Percentiles rank a stretch among this genome's conserved stretches.
These are phyloP conservation scores for Ypsolopha sequella DNA, from an alignment of 2,888 invertebrate species.

Conservation along the genomic window DNA sequence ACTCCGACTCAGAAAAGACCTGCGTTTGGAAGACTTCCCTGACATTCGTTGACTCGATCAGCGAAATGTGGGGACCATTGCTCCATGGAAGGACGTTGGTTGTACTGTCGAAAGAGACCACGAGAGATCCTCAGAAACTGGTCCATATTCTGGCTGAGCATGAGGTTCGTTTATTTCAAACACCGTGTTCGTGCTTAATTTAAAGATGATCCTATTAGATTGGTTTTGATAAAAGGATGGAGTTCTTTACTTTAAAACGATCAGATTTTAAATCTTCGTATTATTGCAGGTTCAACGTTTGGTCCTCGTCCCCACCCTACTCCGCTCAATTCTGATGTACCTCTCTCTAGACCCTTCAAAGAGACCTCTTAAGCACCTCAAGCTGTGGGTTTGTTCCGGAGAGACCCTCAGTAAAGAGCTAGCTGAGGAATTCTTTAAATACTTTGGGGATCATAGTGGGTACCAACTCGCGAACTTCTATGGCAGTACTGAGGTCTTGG, in stretches of 20 bases:
- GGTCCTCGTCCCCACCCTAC: conserved; percentile 86
- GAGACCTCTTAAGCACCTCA: conserved; percentile 70
- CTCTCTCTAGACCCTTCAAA: conserved; percentile 72
- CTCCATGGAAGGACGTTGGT: conserved; percentile 78
- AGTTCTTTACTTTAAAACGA: conserved; percentile 2
- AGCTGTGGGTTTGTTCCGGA: conserved; percentile 90
- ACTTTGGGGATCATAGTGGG: conserved; percentile 73
- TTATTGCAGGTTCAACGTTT: conserved; percentile 78
- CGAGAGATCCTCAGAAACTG: conserved; percentile 83
- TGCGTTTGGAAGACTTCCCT: conserved; percentile 92
- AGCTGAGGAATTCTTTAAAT: conserved; percentile 81
- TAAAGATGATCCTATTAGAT: not conserved
- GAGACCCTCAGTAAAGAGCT: conserved; percentile 81
- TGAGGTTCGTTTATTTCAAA: conserved; percentile 54
- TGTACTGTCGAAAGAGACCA: conserved; percentile 79
- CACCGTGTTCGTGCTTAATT: too few species aligned
- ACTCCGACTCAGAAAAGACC: conserved; percentile 72
- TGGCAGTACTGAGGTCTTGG: conserved; percentile 93
- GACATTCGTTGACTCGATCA: conserved; percentile 91
- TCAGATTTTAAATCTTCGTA: not conserved
- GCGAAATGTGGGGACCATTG: conserved; percentile 90
- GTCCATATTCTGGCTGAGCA: conserved; percentile 77
- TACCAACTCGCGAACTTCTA: conserved; percentile 88
- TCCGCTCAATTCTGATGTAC: conserved; percentile 83
- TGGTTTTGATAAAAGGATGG: not conserved